Conservation (phyloP, 2,888 invertebrate species). For the Sphecodes monilicornis region DNA sequence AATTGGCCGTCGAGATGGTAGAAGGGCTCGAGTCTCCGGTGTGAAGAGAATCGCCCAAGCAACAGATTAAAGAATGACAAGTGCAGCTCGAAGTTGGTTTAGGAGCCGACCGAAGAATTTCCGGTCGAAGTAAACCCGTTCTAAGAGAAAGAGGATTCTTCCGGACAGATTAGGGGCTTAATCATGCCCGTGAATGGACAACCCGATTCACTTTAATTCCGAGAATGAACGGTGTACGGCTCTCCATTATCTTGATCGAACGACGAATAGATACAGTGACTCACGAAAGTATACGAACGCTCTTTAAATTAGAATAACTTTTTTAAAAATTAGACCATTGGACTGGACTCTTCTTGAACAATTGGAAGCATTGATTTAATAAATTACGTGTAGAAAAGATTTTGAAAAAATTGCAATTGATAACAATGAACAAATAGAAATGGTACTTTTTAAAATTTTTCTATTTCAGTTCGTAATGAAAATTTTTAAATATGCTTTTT, state of each 20-base stretch:
- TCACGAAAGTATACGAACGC: no score
- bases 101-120: not conserved
- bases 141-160: not conserved
- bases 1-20: not conserved
- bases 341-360: no score
- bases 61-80: not conserved
- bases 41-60: not conserved
- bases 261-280: not conserved
- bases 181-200: not conserved
- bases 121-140: not conserved
- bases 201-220: slow-evolving; percentile 3
- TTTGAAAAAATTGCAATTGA: no score
- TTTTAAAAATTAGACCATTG: no score
- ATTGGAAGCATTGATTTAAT: no score
- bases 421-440: no score
- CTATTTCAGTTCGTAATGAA: no score
- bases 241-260: not conserved
- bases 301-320: no score
- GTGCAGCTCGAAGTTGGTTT: not conserved
- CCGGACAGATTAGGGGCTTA: not conserved
- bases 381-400: no score
- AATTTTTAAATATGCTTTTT: no score
- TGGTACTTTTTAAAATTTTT: no score
- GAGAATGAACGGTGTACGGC: not conserved
- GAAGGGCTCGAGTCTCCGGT: not conserved